Evolutionary conservation across 64 coral and sea anemone species (phyloP).

Genomic region (Montipora foliosa): DNA sequence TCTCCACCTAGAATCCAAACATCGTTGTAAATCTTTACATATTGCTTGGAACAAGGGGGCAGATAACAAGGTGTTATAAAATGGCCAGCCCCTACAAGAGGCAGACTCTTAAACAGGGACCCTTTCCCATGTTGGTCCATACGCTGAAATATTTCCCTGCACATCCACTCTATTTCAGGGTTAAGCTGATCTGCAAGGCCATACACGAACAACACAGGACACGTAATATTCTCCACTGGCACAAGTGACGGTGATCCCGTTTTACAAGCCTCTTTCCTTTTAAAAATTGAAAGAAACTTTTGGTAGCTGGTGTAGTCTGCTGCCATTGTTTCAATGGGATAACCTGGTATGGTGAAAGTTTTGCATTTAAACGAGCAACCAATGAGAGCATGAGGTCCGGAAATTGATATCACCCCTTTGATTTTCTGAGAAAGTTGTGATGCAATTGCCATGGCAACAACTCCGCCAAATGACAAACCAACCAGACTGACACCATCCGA

Average conservation of each 20-base stretch:
- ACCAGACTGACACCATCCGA: no score
- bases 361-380: neutral
- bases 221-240: no score
- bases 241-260: neutral
- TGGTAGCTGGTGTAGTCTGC: no score
- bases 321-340: no score
- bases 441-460: no score
- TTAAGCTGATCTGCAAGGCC: no score
- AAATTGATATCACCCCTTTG: conserved; percentile 27
- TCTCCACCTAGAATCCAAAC: conserved; percentile 19
- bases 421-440: neutral
- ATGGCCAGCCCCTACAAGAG: no score
- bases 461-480: no score
- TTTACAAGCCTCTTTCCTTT: neutral
- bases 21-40: neutral
- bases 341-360: no score
- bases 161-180: no score
- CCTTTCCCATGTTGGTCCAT: conserved; percentile 2
- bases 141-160: no score
- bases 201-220: no score
- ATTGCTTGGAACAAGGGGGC: neutral
- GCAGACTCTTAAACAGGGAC: neutral
- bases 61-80: neutral
- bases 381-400: neutral
- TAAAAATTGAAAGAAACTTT: neutral